phyloP scores from a whole-genome alignment of 2,797 vertebrate genomes.

The Myotis planiceps region DNA sequence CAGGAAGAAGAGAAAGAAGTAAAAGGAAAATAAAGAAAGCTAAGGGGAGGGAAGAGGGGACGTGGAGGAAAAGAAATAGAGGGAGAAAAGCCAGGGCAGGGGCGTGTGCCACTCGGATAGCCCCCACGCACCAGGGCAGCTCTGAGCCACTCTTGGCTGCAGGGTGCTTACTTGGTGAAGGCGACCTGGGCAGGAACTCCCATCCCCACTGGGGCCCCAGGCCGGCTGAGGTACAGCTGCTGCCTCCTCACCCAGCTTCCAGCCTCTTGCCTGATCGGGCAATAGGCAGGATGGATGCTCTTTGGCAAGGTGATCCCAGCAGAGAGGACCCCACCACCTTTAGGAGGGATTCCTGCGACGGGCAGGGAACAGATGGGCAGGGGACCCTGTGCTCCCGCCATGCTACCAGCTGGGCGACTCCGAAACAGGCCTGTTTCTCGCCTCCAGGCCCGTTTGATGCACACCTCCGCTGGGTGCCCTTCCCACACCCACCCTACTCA shows the following conservation, averaged over 20 bases:
- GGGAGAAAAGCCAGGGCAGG: background rate
- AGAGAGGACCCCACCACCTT: background rate
- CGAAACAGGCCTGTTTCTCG: background rate
- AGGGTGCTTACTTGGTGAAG: slow-evolving; percentile 22
- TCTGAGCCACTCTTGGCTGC: slow-evolving; percentile 53
- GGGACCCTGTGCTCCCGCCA: background rate
- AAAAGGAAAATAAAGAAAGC: background rate
- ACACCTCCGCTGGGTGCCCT: too few species aligned
- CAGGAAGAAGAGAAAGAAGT: background rate
- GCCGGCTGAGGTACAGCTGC: slow-evolving; percentile 40
- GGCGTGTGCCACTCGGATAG: background rate
- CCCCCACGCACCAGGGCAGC: background rate
- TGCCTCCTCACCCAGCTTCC: background rate
- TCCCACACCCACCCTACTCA: background rate
- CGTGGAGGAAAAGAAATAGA: rapidly evolving
- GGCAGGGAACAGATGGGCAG: background rate
- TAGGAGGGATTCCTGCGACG: background rate
- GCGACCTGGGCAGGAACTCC: background rate
- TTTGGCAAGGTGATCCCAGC: slow-evolving; percentile 58
- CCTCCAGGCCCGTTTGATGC: background rate
- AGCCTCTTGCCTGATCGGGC: slow-evolving; percentile 61
- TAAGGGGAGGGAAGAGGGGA: background rate
- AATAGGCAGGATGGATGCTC: background rate
- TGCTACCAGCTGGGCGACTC: background rate
- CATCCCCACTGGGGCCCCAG: slow-evolving; percentile 45